Evolutionary conservation across 2,113 vertebrate genomes (phyloP).

Genomic region (Gyps fulvus): DNA sequence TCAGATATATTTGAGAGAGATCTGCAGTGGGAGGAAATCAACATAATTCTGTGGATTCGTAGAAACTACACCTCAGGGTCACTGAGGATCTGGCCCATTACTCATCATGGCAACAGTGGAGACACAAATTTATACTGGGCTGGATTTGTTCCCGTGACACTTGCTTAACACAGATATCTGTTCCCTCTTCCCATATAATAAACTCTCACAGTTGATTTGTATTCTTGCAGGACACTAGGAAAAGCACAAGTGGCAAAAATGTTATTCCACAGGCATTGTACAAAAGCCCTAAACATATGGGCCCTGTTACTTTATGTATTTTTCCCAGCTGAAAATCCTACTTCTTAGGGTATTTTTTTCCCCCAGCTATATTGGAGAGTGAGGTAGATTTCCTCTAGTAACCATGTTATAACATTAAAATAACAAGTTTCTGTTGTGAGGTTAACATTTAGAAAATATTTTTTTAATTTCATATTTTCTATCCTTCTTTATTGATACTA

Average conservation of each 20-base stretch:
- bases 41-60: neutral
- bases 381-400: neutral
- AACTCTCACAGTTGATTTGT: neutral
- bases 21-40: neutral
- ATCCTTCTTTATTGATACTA: neutral
- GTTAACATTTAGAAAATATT: neutral
- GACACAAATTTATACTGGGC: neutral
- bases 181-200: neutral
- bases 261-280: neutral
- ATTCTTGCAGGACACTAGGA: neutral
- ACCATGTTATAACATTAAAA: neutral
- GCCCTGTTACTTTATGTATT: neutral
- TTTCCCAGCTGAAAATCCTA: neutral
- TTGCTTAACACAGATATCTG: neutral
- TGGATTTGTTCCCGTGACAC: neutral
- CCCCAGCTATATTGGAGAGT: neutral
- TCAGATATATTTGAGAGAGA: neutral
- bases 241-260: neutral
- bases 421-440: neutral
- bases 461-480: neutral
- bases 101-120: neutral
- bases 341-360: neutral
- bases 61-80: neutral
- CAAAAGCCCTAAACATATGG: neutral
- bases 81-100: neutral